Conservation (phyloP, 1,140 invertebrate genomes). For the Drosophila ohnishii region DNA sequence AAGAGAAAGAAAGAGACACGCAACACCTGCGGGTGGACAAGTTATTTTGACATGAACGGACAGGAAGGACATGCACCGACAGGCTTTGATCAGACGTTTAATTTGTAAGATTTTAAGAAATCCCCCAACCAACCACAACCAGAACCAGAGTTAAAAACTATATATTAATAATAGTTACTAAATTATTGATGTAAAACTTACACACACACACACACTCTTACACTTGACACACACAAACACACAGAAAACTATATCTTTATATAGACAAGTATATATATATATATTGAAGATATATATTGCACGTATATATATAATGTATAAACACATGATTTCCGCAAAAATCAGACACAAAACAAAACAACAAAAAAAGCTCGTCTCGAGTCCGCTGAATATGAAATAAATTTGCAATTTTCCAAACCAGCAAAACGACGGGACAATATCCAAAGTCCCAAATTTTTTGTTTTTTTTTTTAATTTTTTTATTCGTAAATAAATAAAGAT, state of each 20-base stretch:
- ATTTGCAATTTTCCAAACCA: slow-evolving; percentile 41
- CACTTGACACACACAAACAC: slow-evolving; percentile 16
- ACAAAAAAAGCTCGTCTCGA: slow-evolving; percentile 4
- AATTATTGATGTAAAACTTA: slow-evolving; percentile 50
- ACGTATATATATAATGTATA: slow-evolving; percentile 42
- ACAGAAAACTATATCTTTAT: slow-evolving; percentile 17
- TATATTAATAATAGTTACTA: slow-evolving; percentile 27
- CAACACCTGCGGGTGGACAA: slow-evolving; percentile 5
- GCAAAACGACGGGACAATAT: slow-evolving; percentile 25
- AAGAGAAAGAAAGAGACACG: slow-evolving; percentile 5
- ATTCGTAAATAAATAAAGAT: slow-evolving; percentile 15
- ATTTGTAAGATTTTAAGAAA: slow-evolving; percentile 26
- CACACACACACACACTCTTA: slow-evolving; percentile 19
- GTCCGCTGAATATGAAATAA: slow-evolving; percentile 46
- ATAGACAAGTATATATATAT: slow-evolving; percentile 19
- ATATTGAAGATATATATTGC: slow-evolving; percentile 7
- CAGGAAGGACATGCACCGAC: not conserved
- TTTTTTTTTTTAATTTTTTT: slow-evolving; percentile 53
- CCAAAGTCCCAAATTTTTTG: slow-evolving; percentile 21
- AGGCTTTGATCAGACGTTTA: slow-evolving; percentile 8
- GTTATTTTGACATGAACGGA: not conserved
- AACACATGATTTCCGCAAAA: slow-evolving; percentile 32
- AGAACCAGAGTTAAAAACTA: slow-evolving; percentile 22
- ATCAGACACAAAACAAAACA: slow-evolving; percentile 13
- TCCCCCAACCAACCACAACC: not conserved